Evolutionary conservation across 2,797 vertebrate genomes (phyloP).

Genomic region (Sphenodon punctatus): DNA sequence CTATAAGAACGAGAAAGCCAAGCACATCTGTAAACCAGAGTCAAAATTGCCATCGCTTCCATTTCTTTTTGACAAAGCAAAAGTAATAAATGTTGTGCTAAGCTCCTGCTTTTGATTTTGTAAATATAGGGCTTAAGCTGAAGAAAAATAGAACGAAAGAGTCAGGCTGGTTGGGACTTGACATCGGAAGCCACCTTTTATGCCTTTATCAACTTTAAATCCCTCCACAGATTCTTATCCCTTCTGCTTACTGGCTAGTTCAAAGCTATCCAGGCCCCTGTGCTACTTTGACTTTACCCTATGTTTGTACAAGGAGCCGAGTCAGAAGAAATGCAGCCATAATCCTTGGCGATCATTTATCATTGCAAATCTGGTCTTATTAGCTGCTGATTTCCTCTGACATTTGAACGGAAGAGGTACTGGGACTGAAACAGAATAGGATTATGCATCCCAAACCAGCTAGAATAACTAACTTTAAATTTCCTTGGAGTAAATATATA

Average conservation of each 20-base stretch:
- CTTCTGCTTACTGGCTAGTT: background rate
- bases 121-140: background rate
- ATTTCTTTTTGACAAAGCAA: background rate
- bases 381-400: too few relatives aligned
- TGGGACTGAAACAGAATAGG: too few relatives aligned
- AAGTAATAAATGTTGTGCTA: background rate
- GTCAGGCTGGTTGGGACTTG: background rate
- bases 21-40: rapidly evolving
- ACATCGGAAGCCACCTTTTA: background rate
- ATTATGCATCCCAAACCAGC: too few relatives aligned
- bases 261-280: background rate
- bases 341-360: too few relatives aligned
- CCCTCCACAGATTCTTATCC: rapidly evolving
- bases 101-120: background rate
- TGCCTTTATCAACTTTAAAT: rapidly evolving
- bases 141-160: background rate
- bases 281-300: rapidly evolving
- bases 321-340: too few relatives aligned
- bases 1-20: background rate
- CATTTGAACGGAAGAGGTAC: too few relatives aligned
- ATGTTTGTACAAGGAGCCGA: background rate
- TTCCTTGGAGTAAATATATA: too few relatives aligned
- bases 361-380: too few relatives aligned
- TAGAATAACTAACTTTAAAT: too few relatives aligned
- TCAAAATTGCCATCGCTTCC: background rate